Conservation (phyloP, 2,113 vertebrate species). For the Gallinago undulata region DNA sequence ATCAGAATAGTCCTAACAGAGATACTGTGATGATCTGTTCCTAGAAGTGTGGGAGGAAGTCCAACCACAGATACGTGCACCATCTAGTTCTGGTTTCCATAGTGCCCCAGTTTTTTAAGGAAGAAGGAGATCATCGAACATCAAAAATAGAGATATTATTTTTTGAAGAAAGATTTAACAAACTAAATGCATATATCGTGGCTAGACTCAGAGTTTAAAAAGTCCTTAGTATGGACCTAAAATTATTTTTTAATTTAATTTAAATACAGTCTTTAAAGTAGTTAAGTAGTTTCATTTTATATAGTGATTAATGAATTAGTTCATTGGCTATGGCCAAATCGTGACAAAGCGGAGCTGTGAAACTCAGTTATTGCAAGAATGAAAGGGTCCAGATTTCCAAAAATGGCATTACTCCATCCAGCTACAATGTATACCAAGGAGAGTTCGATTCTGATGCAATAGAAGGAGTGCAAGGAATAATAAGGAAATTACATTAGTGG, state of each 20-base stretch:
- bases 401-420: neutral
- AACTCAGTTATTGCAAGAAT: neutral
- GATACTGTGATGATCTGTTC: neutral
- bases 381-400: neutral
- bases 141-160: neutral
- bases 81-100: neutral
- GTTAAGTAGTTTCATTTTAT: neutral
- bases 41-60: neutral
- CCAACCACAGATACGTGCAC: neutral
- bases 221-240: neutral
- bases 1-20: neutral
- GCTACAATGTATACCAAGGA: neutral
- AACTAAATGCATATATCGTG: neutral
- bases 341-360: neutral
- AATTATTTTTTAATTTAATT: neutral
- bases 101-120: neutral
- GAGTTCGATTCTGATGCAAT: neutral
- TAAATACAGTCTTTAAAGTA: neutral
- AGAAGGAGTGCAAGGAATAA: neutral
- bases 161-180: neutral
- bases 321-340: neutral
- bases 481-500: neutral
- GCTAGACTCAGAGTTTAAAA: neutral
- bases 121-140: neutral
- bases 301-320: neutral